phyloP scores from a whole-genome alignment of 2,888 invertebrate genomes.

The Polydrusus tereticollis region DNA sequence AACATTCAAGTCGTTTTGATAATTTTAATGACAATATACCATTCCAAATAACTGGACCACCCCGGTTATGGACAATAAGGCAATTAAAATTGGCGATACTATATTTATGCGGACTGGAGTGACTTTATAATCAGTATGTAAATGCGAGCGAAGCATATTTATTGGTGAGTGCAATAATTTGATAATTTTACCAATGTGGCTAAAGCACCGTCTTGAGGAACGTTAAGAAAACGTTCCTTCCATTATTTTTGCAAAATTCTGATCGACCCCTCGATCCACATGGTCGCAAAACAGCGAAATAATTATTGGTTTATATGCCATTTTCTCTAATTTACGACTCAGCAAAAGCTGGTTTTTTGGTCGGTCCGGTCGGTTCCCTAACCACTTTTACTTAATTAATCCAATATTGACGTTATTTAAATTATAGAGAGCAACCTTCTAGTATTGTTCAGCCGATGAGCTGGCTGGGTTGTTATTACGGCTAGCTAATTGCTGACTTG shows the following conservation, averaged over 20 bases:
- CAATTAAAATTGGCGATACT: conserved; percentile 65
- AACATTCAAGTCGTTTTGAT: neutral
- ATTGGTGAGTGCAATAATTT: conserved; percentile 1
- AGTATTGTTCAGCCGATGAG: conserved; percentile 43
- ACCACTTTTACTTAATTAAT: conserved; percentile 31
- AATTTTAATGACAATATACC: conserved; percentile 27
- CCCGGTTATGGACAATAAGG: conserved; percentile 62
- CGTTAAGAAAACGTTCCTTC: neutral
- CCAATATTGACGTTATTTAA: conserved; percentile 45
- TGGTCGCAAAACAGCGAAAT: too few species aligned
- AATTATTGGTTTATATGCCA: too few species aligned
- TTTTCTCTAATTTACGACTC: neutral
- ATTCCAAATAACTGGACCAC: conserved; percentile 60
- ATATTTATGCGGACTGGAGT: conserved; percentile 55
- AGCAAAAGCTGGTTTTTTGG: neutral
- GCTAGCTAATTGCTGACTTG: conserved; percentile 42
- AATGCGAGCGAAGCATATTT: conserved; percentile 35
- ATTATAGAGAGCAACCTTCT: conserved; percentile 46
- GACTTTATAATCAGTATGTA: conserved; percentile 46
- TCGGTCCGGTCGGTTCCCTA: neutral
- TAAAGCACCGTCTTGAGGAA: conserved; percentile 2
- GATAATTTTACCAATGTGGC: neutral
- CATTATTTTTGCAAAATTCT: too few species aligned
- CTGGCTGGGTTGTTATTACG: conserved; percentile 39
- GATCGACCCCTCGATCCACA: too few species aligned